phyloP scores from a whole-genome alignment of 2,888 invertebrate species.

The Omphaloscelis lunosa region DNA sequence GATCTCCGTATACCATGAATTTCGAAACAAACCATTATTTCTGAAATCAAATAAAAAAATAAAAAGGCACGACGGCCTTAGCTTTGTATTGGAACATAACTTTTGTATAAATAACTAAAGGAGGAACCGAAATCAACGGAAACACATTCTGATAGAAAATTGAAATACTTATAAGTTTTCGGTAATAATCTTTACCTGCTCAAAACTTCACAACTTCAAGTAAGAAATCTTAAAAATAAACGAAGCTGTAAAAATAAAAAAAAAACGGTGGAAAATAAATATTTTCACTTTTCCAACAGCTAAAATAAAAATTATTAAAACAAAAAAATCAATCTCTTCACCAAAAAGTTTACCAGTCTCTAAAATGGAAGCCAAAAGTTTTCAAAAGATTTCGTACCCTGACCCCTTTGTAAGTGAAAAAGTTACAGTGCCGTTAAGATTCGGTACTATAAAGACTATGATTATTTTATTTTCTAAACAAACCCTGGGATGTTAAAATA shows the following conservation, averaged over 20 bases:
- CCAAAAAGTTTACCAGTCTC: conserved; percentile 28
- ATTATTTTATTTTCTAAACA: conserved; percentile 40
- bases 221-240: neutral
- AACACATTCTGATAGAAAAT: neutral
- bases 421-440: conserved; percentile 31
- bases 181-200: neutral
- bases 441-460: conserved; percentile 16
- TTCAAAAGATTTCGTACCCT: conserved; percentile 31
- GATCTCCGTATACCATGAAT: too few relatives aligned
- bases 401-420: conserved; percentile 48
- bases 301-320: conserved; percentile 5
- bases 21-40: too few relatives aligned
- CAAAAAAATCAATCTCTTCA: conserved; percentile 24
- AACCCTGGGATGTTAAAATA: neutral
- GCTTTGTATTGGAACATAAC: neutral
- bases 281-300: neutral
- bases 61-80: too few relatives aligned
- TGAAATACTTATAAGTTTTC: neutral
- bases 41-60: too few relatives aligned
- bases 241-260: neutral
- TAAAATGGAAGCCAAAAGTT: conserved; percentile 42
- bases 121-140: neutral
- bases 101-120: neutral
- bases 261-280: neutral
- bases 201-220: neutral